Base-by-base conservation (phyloP, 2,888 invertebrate species). In the Phymatocera aterrima region DNA sequence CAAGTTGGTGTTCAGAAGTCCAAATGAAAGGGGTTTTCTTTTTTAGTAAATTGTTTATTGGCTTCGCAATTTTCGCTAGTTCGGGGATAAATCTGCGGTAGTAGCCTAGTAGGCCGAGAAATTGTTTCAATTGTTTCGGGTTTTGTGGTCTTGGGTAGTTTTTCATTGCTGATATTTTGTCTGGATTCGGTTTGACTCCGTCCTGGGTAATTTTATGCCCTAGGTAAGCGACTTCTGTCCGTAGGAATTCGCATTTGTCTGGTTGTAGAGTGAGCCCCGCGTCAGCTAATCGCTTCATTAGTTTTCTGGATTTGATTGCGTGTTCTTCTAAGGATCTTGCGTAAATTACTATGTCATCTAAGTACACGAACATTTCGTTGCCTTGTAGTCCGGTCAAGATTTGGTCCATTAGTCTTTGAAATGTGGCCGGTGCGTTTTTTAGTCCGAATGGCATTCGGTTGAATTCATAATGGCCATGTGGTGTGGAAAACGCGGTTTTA, bases 1-100 rank as follows among this genome's bases (percentile, higher is more conserved):
- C 61, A 10, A n/a, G 18, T 21, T 77, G 46, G 2, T 77, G 61
- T 8, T 48, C 43, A 10, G 34, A 21, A 2, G 31, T 34, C 77
- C 77, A 77, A 3, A 40, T 18, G 48, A 78, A 78, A 3, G 6
- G 15, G 1, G 6, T 43, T 12, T 78, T 34, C 24, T 78, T 74
- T 61, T 60, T 68, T 6, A 70, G 10, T 31, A 37, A 15, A 15
- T 68, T 12, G 1, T 77, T 68, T 28, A 79, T 15, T 8, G 77
- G 77, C 46, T 54, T 72, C 12, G 77, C 65, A 18, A 18, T 37
- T 65, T 40, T 40, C 8, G 54, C 28, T 1, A 40, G 51, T 12
- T 18, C 57, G 0, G n/a, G 3, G 15, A 54, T 57, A 10, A 54
- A 75, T 28, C 40, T 24, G 5, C 65, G 37, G 5, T 65, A 65